A percentile compares a stretch with the other conserved stretches of the same genome.
Conservation (phyloP, 2,888 invertebrate species). For the Melinopterus prodromus region DNA sequence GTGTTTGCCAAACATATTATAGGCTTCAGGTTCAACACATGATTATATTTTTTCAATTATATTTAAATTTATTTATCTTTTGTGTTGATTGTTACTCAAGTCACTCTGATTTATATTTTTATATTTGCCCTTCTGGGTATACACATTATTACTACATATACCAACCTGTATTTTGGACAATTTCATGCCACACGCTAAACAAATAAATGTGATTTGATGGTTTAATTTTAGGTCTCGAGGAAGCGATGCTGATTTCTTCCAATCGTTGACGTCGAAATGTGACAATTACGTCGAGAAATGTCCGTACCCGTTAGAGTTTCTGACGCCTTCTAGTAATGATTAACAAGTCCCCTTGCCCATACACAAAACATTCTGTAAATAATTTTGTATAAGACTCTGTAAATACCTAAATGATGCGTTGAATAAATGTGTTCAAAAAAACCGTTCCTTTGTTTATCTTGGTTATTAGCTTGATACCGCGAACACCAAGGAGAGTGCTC, state of each 20-base stretch:
- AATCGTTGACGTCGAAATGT: slow-evolving; percentile 51
- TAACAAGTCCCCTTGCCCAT: background rate
- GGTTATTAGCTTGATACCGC: slow-evolving; percentile 6
- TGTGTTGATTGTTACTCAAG: too few relatives aligned
- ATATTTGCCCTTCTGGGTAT: too few relatives aligned
- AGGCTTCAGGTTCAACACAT: too few relatives aligned
- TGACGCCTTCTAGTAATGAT: slow-evolving; percentile 12
- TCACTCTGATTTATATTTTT: too few relatives aligned
- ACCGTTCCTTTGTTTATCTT: background rate
- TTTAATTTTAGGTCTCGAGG: slow-evolving; percentile 50
- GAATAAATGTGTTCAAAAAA: background rate
- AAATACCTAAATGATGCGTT: background rate
- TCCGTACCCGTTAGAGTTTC: slow-evolving; percentile 42
- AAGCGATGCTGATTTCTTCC: slow-evolving; percentile 53
- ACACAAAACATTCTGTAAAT: background rate
- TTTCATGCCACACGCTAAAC: background rate
- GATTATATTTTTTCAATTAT: too few relatives aligned
- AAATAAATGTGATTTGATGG: slow-evolving; percentile 12
- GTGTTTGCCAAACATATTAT: too few relatives aligned
- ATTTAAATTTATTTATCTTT: too few relatives aligned
- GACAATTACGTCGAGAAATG: slow-evolving; percentile 62
- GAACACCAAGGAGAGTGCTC: background rate
- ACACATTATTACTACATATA: too few relatives aligned
- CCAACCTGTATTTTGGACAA: too few relatives aligned
- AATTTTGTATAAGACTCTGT: background rate